A percentile compares a stretch with the other conserved stretches of the same genome.
Conservation (phyloP, 2,797 vertebrate genomes). For the Gallinago nigripennis region DNA sequence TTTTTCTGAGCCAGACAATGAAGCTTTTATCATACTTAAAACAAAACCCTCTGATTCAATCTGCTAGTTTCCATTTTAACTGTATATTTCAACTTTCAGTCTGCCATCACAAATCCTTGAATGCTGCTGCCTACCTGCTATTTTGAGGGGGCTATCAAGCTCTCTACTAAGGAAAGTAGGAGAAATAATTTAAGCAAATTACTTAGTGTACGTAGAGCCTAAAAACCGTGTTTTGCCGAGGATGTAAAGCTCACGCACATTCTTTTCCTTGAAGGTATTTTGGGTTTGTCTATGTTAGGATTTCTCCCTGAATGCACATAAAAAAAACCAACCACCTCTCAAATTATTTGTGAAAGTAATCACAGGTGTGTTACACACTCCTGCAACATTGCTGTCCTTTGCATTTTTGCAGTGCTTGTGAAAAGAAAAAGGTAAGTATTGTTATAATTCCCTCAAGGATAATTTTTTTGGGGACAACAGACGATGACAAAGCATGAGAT, state of each 20-base stretch:
- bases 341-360: neutral
- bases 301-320: neutral
- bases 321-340: neutral
- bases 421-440: neutral
- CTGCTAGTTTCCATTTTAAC: neutral
- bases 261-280: neutral
- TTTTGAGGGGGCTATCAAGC: neutral
- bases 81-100: neutral
- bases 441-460: neutral
- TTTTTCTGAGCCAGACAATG: neutral
- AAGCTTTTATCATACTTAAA: neutral
- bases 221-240: neutral
- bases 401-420: neutral
- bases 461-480: neutral
- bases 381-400: neutral
- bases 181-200: conserved; percentile 32
- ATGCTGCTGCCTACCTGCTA: neutral
- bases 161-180: neutral
- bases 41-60: neutral
- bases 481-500: neutral
- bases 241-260: neutral
- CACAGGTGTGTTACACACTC: neutral
- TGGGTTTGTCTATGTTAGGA: neutral
- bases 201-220: neutral
- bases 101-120: neutral